Base-by-base conservation (phyloP, 2,113 vertebrate genomes). In the Scolopax mira region DNA sequence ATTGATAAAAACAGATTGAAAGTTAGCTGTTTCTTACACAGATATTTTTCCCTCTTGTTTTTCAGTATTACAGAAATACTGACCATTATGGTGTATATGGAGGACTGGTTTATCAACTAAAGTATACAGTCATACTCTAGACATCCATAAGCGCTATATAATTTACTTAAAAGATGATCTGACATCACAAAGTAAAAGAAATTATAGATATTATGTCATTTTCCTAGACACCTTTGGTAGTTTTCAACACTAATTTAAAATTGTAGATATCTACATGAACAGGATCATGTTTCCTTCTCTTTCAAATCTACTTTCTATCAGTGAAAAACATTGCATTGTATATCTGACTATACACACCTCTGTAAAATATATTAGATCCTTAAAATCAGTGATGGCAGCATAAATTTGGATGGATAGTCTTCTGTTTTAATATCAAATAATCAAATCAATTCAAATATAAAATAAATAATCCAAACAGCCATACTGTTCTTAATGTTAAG, bases 401-500 rank as follows among this genome's bases (percentile, higher is more conserved):
- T 57, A 77, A 27, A 39, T 70, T 70, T 62, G 25, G 3, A n/a
- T 39, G 4, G 6, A 33, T 8, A 64, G 9, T 28, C 3, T 49
- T 66, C 8, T 37, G 1, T 41, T 85, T 60, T 31, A 61, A 88
- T 85, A 88, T 7, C 21, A 81, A 58, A 27, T 22, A 65, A 22
- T 46, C 46, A 22, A 49, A 52, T 18, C 18, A 54, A 54, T 30
- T 55, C 30, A 55, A 31, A 54, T 22, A 42, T 55, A 31, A 31
- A 54, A 55, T 57, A 21, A 57, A 27, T 51, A 18, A 1, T 0
- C 3, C 3, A 6, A 70, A 3, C 3, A 70, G 2, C 4, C 1
- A 22, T 27, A 35, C 4, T 31, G 19, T 23, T 30, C 2, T 33
- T 66, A 17, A 31, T 28, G 4, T 46, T 75, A 30, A 86, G 4